These are phyloP conservation scores for Periparus ater DNA, from an alignment of 2,797 vertebrate genomes.

Conservation along the genomic window DNA sequence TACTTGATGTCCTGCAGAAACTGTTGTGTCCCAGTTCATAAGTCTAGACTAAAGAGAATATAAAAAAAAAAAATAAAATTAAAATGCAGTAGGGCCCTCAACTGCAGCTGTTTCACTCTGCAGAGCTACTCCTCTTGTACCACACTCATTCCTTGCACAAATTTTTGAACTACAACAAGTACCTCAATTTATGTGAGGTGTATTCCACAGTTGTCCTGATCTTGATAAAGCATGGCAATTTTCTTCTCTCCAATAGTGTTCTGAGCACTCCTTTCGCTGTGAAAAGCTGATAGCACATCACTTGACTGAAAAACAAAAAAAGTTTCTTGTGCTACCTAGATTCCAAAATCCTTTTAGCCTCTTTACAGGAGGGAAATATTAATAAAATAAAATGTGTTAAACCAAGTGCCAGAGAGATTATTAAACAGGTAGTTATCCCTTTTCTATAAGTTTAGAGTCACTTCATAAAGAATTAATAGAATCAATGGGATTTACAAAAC, in stretches of 20 bases:
- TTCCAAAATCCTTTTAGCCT: background rate
- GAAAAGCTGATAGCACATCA: background rate
- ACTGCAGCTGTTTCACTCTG: background rate
- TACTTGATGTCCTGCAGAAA: background rate
- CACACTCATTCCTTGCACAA: background rate
- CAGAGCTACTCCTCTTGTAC: background rate
- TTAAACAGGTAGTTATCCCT: background rate
- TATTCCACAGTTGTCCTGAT: background rate
- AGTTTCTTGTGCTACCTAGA: background rate
- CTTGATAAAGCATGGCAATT: background rate
- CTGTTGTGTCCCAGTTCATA: background rate
- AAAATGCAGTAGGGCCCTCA: background rate
- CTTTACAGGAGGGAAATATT: background rate
- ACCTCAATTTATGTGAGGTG: background rate
- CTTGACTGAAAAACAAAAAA: background rate
- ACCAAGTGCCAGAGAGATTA: background rate
- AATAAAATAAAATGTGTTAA: background rate
- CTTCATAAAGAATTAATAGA: conserved; percentile 2
- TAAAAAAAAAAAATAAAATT: background rate
- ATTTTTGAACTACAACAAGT: background rate
- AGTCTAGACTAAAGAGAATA: background rate
- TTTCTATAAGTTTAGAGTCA: background rate
- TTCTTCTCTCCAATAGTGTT: background rate
- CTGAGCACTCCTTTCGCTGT: background rate
- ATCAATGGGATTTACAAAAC: conserved; percentile 5